phyloP scores from a whole-genome alignment of 2,797 vertebrate species.

The Alosa sapidissima region DNA sequence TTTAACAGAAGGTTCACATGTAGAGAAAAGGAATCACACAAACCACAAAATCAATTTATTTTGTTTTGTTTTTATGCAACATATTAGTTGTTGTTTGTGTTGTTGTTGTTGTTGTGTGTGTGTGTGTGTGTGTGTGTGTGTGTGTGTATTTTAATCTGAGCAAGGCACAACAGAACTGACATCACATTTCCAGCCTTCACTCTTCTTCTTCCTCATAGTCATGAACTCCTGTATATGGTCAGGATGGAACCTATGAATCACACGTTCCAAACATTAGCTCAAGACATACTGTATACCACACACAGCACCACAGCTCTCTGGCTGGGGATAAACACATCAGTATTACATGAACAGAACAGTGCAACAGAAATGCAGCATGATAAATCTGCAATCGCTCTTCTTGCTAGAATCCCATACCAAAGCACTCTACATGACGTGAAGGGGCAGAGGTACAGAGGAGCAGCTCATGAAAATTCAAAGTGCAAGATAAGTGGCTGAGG shows the following conservation, averaged over 20 bases:
- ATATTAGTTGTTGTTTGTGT: not conserved
- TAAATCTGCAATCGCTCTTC: not conserved
- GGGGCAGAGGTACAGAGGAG: not conserved
- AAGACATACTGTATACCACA: not conserved
- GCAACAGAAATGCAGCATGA: not conserved
- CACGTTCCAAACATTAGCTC: not conserved
- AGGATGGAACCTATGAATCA: conserved; percentile 88
- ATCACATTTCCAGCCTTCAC: conserved; percentile 95
- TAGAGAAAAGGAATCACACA: not conserved
- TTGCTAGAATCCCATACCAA: not conserved
- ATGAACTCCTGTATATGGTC: conserved; percentile 93
- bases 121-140: conserved; percentile 18
- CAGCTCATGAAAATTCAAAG: not conserved
- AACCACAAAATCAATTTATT: not conserved
- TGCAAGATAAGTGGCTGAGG: not conserved
- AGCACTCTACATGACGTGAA: not conserved
- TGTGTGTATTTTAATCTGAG: not conserved
- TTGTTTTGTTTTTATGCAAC: not conserved
- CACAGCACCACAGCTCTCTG: no score
- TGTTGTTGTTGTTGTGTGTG: not conserved
- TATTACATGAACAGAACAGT: not conserved
- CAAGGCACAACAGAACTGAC: conserved; percentile 70
- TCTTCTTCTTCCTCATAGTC: conserved; percentile 88
- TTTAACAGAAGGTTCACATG: conserved; percentile 34
- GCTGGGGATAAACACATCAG: no score